Evolutionary conservation across 2,113 vertebrate species (phyloP).

Genomic region (Microcebus ravelobensis): DNA sequence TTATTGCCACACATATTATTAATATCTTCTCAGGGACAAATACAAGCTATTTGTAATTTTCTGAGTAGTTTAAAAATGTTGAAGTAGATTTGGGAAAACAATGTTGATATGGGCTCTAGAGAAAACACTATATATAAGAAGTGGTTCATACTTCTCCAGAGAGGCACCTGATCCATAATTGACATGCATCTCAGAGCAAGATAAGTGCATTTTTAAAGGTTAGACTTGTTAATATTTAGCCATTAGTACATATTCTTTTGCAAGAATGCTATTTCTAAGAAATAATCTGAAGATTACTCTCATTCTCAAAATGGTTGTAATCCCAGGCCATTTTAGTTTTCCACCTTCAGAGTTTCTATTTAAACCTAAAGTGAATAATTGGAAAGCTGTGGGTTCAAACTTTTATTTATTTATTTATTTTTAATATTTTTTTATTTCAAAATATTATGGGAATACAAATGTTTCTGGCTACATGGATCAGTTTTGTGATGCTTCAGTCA

Average conservation of each 20-base stretch:
- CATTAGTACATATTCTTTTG: background rate
- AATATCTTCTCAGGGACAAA: background rate
- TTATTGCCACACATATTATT: background rate
- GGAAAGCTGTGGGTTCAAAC: background rate
- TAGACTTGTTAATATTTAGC: background rate
- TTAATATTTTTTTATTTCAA: no score
- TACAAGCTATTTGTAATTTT: background rate
- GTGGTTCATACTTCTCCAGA: background rate
- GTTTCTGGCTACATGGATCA: no score
- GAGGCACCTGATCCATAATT: background rate
- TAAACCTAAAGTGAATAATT: background rate
- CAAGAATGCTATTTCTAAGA: background rate
- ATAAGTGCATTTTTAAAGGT: background rate
- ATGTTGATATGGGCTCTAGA: background rate
- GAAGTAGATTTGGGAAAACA: background rate
- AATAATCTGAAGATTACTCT: background rate
- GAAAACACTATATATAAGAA: background rate
- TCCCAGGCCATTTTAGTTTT: background rate
- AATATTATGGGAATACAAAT: no score
- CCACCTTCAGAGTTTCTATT: background rate
- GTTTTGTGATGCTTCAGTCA: no score
- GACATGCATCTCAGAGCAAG: background rate
- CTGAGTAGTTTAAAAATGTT: background rate
- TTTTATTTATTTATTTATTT: no score
- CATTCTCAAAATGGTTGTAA: background rate